A percentile compares a stretch with the other conserved stretches of the same genome.
phyloP scores from a whole-genome alignment of 2,888 invertebrate genomes.

The Carcina quercana region DNA sequence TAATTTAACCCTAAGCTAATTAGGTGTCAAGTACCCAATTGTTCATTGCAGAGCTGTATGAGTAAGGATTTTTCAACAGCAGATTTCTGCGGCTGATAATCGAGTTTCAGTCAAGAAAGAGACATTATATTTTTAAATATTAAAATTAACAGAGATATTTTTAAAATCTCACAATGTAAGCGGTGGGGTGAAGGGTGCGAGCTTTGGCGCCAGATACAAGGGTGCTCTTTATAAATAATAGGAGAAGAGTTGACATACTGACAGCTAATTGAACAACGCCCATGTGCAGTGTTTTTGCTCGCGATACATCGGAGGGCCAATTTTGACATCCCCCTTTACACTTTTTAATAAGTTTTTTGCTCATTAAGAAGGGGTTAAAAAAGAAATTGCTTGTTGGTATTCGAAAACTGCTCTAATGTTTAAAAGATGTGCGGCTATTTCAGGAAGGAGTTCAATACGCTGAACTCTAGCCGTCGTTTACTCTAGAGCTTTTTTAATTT shows the following conservation, averaged over 20 bases:
- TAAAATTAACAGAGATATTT: conserved; percentile 11
- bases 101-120: too few relatives aligned
- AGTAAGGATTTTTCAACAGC: too few relatives aligned
- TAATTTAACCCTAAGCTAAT: too few relatives aligned
- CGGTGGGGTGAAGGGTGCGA: conserved; percentile 9
- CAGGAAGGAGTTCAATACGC: too few relatives aligned
- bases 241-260: conserved; percentile 64
- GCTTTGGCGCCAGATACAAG: conserved; percentile 22
- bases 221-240: conserved; percentile 33
- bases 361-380: conserved; percentile 45
- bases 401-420: conserved; percentile 34
- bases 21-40: too few relatives aligned
- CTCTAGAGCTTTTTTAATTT: conserved; percentile 8
- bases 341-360: conserved; percentile 35
- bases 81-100: too few relatives aligned
- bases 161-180: conserved; percentile 13
- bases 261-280: conserved; percentile 73
- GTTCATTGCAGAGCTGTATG: too few relatives aligned
- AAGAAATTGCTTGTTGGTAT: conserved; percentile 37
- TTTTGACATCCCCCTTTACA: conserved; percentile 47
- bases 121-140: too few relatives aligned
- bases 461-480: too few relatives aligned
- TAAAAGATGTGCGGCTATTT: conserved; percentile 17
- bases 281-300: conserved; percentile 66
- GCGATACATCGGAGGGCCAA: conserved; percentile 53